phyloP scores from a whole-genome alignment of 2,797 vertebrate genomes.

The Apogon hyalosoma region DNA sequence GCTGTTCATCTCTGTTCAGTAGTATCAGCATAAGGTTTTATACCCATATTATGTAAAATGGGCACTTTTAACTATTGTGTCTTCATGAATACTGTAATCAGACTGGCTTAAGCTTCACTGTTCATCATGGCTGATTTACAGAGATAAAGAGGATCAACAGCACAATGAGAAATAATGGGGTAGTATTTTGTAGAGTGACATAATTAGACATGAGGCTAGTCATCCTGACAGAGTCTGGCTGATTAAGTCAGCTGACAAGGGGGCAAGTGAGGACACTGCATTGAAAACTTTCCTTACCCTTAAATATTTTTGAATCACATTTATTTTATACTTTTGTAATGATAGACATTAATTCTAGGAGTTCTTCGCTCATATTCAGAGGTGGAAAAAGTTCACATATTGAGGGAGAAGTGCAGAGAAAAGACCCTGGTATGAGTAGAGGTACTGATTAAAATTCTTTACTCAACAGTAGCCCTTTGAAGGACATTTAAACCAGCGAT shows the following conservation, averaged over 20 bases:
- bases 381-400: too few relatives aligned
- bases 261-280: background rate
- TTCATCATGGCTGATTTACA: slow-evolving; percentile 57
- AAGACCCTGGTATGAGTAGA: too few relatives aligned
- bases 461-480: too few relatives aligned
- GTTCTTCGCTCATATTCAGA: too few relatives aligned
- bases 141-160: slow-evolving; percentile 32
- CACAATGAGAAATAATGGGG: slow-evolving; percentile 31
- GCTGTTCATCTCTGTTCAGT: slow-evolving; percentile 29
- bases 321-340: too few relatives aligned
- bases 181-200: slow-evolving; percentile 17
- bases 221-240: background rate
- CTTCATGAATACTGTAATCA: slow-evolving; percentile 67
- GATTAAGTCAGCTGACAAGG: slow-evolving; percentile 8
- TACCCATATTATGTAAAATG: slow-evolving; percentile 45
- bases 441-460: too few relatives aligned
- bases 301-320: too few relatives aligned
- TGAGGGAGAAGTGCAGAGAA: too few relatives aligned
- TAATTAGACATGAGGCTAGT: slow-evolving; percentile 31
- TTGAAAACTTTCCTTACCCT: background rate
- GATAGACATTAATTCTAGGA: too few relatives aligned
- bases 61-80: slow-evolving; percentile 51
- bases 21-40: slow-evolving; percentile 31
- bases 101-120: slow-evolving; percentile 27
- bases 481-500: too few relatives aligned